phyloP scores from a whole-genome alignment of 2,888 invertebrate genomes.

The Syrista parreyssii region DNA sequence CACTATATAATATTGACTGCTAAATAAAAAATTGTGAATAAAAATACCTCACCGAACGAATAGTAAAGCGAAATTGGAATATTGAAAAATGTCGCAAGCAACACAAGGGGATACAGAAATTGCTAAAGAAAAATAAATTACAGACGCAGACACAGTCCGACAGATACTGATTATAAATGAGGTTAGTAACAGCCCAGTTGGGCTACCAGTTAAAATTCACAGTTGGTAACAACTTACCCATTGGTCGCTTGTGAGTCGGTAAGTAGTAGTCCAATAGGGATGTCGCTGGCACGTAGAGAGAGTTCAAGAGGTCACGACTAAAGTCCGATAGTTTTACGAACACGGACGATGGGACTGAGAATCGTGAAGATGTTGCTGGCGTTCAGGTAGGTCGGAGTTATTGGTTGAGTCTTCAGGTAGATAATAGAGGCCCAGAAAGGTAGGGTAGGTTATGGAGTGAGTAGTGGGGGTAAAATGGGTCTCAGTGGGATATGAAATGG shows the following conservation, averaged over 20 bases:
- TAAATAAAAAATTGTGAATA: neutral
- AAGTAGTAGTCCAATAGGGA: neutral
- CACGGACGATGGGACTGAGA: neutral
- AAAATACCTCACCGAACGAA: neutral
- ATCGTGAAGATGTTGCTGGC: neutral
- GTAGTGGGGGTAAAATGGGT: neutral
- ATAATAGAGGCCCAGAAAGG: neutral
- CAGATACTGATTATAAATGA: neutral
- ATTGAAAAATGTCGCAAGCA: neutral
- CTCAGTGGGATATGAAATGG: neutral
- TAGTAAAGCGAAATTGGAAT: neutral
- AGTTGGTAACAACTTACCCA: neutral
- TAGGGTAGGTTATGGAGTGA: neutral
- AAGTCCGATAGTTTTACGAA: neutral
- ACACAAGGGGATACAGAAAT: neutral
- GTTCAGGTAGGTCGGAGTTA: neutral
- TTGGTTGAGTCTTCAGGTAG: neutral
- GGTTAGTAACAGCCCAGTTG: neutral
- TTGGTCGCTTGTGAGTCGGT: neutral
- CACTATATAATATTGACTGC: neutral
- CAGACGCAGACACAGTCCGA: neutral
- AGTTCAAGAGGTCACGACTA: neutral
- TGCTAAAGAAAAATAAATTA: neutral
- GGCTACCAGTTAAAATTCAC: neutral
- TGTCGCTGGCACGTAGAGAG: neutral